Percentiles rank a stretch among this genome's conserved stretches.
These are phyloP conservation scores for Pongo abelii DNA, from an alignment of 2,113 vertebrate species.

Conservation along the genomic window DNA sequence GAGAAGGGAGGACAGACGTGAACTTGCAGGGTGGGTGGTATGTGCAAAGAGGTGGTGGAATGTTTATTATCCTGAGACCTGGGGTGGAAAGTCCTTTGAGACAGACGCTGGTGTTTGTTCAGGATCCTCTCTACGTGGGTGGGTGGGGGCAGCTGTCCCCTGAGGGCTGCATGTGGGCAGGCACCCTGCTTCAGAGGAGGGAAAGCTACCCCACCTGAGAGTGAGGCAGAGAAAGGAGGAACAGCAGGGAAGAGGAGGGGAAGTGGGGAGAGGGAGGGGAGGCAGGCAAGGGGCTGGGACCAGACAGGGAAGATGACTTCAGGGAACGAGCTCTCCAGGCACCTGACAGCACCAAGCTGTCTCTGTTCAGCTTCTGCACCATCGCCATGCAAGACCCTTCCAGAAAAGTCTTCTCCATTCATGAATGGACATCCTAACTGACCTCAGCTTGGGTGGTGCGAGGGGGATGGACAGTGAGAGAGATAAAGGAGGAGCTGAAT, in stretches of 20 bases:
- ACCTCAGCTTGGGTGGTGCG: neutral
- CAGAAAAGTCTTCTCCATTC: neutral
- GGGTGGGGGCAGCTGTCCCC: neutral
- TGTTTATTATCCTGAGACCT: neutral
- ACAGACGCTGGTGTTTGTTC: neutral
- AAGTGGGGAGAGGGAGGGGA: fast-evolving
- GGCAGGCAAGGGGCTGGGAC: fast-evolving
- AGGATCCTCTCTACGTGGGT: neutral
- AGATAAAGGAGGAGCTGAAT: neutral
- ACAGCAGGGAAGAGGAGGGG: neutral
- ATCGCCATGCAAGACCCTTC: neutral
- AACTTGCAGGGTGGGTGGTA: fast-evolving
- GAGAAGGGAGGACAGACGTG: fast-evolving
- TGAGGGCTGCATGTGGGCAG: neutral
- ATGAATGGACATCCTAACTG: fast-evolving
- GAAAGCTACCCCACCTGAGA: neutral
- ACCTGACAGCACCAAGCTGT: too few species aligned
- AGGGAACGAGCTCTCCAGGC: neutral
- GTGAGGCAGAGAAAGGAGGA: neutral
- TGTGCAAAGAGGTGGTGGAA: too few species aligned
- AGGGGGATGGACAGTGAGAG: fast-evolving
- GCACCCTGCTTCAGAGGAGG: neutral
- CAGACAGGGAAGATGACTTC: neutral
- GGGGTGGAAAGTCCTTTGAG: neutral
- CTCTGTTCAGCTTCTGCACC: neutral